phyloP scores from a whole-genome alignment of 1,140 invertebrate species.

The Dreissena rostriformis region DNA sequence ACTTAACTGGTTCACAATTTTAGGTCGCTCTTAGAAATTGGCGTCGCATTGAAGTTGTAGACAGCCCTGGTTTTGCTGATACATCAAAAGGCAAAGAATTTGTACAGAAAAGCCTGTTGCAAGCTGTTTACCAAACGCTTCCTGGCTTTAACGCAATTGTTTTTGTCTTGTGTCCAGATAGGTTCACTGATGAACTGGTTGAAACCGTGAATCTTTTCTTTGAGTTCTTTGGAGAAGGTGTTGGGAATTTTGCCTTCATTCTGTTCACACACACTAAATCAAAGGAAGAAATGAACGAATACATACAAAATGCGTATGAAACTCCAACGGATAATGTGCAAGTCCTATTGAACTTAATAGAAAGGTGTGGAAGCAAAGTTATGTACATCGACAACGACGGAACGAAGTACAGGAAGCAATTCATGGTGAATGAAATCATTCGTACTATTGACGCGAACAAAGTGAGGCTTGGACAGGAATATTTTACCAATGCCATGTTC shows the following conservation, averaged over 20 bases:
- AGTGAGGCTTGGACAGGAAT: neutral
- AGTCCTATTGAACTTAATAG: neutral
- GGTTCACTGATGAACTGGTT: constrained; percentile 4
- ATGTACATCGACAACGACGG: neutral
- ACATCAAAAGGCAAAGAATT: neutral
- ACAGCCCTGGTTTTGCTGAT: neutral
- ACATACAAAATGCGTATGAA: neutral
- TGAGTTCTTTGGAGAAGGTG: neutral
- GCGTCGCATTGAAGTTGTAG: neutral
- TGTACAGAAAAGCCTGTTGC: neutral
- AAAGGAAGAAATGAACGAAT: neutral
- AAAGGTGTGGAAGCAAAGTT: neutral
- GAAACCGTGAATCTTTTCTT: neutral
- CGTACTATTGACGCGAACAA: neutral
- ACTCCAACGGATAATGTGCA: neutral
- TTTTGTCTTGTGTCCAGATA: constrained; percentile 1
- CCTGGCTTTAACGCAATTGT: neutral
- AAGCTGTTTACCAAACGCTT: neutral
- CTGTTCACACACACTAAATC: neutral
- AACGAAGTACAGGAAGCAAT: neutral
- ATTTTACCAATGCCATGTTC: neutral
- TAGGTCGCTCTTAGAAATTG: too few species aligned
- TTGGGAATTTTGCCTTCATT: neutral
- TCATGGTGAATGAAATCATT: neutral
- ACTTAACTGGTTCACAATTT: too few species aligned